Percentiles rank a stretch among this genome's conserved stretches.
These are phyloP conservation scores for Coelinius sp. DNA, from an alignment of 2,888 invertebrate species.

Conservation along the genomic window DNA sequence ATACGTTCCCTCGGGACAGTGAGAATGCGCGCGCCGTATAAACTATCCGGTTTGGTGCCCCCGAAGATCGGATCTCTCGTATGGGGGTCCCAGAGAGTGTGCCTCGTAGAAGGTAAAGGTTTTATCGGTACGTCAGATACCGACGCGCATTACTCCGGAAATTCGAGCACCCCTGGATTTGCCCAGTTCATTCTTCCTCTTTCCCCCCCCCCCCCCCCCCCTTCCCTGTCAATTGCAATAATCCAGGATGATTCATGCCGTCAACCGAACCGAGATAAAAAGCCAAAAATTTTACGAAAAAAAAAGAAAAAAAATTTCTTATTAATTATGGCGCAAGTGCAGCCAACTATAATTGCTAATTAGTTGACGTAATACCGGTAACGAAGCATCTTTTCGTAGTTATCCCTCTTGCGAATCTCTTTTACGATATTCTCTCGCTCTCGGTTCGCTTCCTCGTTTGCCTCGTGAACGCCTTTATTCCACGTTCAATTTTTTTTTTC, in stretches of 20 bases:
- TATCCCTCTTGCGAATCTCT: slow-evolving; percentile 36
- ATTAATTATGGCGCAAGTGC: slow-evolving; percentile 42
- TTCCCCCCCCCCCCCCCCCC: slow-evolving; percentile 28
- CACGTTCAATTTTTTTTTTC: neutral
- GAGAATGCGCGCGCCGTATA: slow-evolving; percentile 20
- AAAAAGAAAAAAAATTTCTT: neutral
- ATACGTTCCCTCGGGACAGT: slow-evolving; percentile 17
- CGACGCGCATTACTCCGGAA: slow-evolving; percentile 21
- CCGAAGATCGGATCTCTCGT: slow-evolving; percentile 45
- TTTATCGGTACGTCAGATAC: slow-evolving; percentile 49
- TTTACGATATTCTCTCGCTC: slow-evolving; percentile 29
- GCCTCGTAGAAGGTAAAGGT: slow-evolving; percentile 45
- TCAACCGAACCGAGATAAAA: neutral
- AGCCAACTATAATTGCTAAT: slow-evolving; percentile 56
- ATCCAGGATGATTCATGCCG: neutral
- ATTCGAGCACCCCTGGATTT: slow-evolving; percentile 5
- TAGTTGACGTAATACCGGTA: slow-evolving; percentile 58
- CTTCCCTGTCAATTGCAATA: slow-evolving; percentile 29
- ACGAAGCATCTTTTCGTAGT: slow-evolving; percentile 45
- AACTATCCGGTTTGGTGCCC: slow-evolving; percentile 46
- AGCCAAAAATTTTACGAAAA: slow-evolving; percentile 27
- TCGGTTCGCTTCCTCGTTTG: slow-evolving; percentile 30
- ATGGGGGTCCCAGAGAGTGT: slow-evolving; percentile 44
- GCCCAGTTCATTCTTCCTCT: neutral
- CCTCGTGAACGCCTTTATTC: slow-evolving; percentile 16